Base-by-base conservation (phyloP, 2,797 vertebrate species). In the Enteromius afrohamiltoni region DNA sequence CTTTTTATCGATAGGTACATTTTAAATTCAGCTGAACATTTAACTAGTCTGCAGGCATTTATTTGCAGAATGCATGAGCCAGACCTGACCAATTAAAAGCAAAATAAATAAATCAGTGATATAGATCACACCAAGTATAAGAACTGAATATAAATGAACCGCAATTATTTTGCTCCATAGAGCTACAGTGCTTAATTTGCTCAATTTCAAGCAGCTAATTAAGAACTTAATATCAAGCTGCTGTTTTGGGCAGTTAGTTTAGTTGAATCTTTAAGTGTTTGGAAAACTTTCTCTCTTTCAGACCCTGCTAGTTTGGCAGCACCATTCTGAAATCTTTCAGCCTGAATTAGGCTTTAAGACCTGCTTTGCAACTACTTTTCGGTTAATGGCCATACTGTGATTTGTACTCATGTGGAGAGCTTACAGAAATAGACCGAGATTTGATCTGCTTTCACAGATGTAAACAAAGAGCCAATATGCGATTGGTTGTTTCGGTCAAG, bases 401-500 rank as follows among this genome's bases (percentile, higher is more conserved):
- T 77, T 71, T 86, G 75, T 75, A 69, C 71, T 55, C 77, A 64
- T 60, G 55, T 64, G 42, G 79, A 74, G 77, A 86, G 67, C 69
- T 42, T 21, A 53, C 67, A 85, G 81, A 84, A 87, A 88, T 86
- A 88, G 83, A 55, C 68, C 64, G 78, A 65, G 64, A 83, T 73
- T 79, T 77, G 34, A 71, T 78, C 70, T 45, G 53, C 42, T 74
- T 65, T 55, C 45, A 75, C 86, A 82, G 77, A 89, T 83, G 79
- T 90, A 85, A 86, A 88, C 78, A 83, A 55, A 85, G 64, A 47
- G 55, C 53, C 1, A 8, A 62, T 26, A 14, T 37, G 29, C 42
- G 82, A 91, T 90, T 91, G 87, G 89, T 62, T 67, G 47, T 51
- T 82, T 47, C 14, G 29, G 79, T 83, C 84, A 70, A 85, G 83